Evolutionary conservation across 2,888 invertebrate genomes (phyloP).

Genomic region (Beris morrisii): DNA sequence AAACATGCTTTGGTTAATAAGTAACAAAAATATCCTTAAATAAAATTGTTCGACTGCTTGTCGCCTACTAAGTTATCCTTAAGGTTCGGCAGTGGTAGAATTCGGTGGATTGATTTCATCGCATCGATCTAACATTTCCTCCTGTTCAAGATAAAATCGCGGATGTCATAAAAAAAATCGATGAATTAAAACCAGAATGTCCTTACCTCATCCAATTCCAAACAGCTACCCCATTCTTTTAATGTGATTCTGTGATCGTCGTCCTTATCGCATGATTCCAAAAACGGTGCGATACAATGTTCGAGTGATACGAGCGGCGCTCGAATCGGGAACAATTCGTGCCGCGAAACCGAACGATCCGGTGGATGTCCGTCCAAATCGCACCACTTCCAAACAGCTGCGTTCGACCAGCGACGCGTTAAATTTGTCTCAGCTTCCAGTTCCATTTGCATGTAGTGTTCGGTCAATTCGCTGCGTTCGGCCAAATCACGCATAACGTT

Average conservation of each 20-base stretch:
- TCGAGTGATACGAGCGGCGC: slow-evolving; percentile 94
- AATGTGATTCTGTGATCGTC: slow-evolving; percentile 89
- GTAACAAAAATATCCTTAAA: slow-evolving; percentile 17
- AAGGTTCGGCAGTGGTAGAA: slow-evolving; percentile 23
- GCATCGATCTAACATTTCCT: slow-evolving; percentile 78
- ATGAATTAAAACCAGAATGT: slow-evolving; percentile 39
- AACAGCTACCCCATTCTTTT: slow-evolving; percentile 88
- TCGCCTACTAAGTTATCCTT: not conserved
- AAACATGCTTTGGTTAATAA: slow-evolving; percentile 27
- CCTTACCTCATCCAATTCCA: slow-evolving; percentile 78
- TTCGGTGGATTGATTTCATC: slow-evolving; percentile 62
- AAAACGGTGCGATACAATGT: slow-evolving; percentile 96
- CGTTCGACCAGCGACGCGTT: slow-evolving; percentile 84
- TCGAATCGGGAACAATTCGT: slow-evolving; percentile 94
- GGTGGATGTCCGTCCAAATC: slow-evolving; percentile 93
- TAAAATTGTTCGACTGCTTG: not conserved
- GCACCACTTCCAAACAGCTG: slow-evolving; percentile 98
- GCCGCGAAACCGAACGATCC: slow-evolving; percentile 86
- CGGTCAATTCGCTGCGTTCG: slow-evolving; percentile 79
- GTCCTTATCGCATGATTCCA: slow-evolving; percentile 86
- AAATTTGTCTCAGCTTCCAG: slow-evolving; percentile 85
- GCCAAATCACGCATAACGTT: slow-evolving; percentile 96
- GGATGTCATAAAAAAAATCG: slow-evolving; percentile 31
- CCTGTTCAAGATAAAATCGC: slow-evolving; percentile 55
- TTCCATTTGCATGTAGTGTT: slow-evolving; percentile 84